These are phyloP conservation scores for Anabas testudineus DNA, from an alignment of 2,797 vertebrate genomes.

Conservation along the genomic window DNA sequence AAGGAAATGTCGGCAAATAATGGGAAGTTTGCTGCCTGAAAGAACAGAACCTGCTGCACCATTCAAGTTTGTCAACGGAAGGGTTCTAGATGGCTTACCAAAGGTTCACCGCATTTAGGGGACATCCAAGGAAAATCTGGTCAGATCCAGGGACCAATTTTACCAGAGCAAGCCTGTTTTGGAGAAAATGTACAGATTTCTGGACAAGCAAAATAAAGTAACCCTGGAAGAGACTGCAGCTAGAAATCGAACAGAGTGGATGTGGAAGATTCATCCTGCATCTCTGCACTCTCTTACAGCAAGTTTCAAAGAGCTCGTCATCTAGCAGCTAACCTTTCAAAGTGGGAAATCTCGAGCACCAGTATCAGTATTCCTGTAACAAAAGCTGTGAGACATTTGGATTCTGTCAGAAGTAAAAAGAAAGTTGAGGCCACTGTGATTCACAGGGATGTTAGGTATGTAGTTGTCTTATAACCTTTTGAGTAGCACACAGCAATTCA, in stretches of 20 bases:
- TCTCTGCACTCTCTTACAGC: background rate
- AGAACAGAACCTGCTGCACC: constrained; percentile 20
- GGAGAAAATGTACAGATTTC: too few relatives aligned
- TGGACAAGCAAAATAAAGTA: too few relatives aligned
- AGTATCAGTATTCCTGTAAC: too few relatives aligned
- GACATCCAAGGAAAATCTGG: too few relatives aligned
- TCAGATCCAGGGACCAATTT: too few relatives aligned
- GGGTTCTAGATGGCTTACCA: constrained; percentile 28
- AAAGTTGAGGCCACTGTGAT: constrained; percentile 19
- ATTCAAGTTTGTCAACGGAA: constrained; percentile 34
- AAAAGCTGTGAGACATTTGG: too few relatives aligned
- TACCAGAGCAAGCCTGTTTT: too few relatives aligned
- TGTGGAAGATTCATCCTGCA: too few relatives aligned
- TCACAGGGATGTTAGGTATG: constrained; percentile 13
- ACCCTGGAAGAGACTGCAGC: background rate
- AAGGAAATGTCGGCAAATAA: constrained; percentile 28
- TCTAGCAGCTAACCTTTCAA: constrained; percentile 15
- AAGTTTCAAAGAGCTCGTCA: background rate
- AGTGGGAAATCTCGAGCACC: too few relatives aligned
- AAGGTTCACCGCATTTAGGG: constrained; percentile 39
- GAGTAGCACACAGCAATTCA: too few relatives aligned
- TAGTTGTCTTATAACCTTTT: constrained; percentile 21
- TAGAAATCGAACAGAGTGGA: too few relatives aligned
- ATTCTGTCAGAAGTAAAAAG: constrained; percentile 22
- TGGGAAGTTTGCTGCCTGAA: constrained; percentile 18